Evolutionary conservation across 2,113 vertebrate genomes (phyloP), one percentile per base, ranked within the genome.

Genomic region (Neodontobutis hainanensis): DNA sequence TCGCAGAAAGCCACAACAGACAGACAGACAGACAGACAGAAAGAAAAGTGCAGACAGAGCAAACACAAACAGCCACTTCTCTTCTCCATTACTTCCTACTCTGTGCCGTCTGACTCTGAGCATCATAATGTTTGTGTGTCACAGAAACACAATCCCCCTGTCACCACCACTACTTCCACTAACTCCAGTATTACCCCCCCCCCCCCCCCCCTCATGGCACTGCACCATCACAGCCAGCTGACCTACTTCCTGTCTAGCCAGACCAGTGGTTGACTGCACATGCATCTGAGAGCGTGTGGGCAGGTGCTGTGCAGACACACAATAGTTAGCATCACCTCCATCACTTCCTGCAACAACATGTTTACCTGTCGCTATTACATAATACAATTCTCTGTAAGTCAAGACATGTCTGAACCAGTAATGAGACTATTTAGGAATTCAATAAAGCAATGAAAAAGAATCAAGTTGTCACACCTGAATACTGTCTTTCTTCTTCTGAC

Each of bases 201-300:
- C 61, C 43, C 5, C 12, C 72, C 53, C n/a, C 32, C 36, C 34
- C 60, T 46, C 72, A 53, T 8, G 32, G 35, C 49, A 44, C 48
- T 57, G 50, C 68, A 68, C 45, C 53, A 3, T 75, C 83, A 82
- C 68, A 82, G 75, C 74, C 85, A 87, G 85, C 84, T 91, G 89
- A 91, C 88, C 89, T 89, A 91, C 73, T 91, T 91, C 89, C 89
- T 83, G 87, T 89, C 88, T 85, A 65, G 77, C 58, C 84, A 63
- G 68, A 68, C 66, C 74, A 84, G 82, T 67, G 62, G 68, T 75
- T 80, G 59, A 87, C 83, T 81, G 56, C 70, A 84, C 52, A 58
- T 35, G 80, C 66, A 63, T 78, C 70, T 78, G 63, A 49, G 59
- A 56, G 12, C 8, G 16, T 45, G 46, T 57, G 16, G 38, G 42